Base-by-base conservation (phyloP, 1,140 invertebrate species). In the Cephus cinctus region DNA sequence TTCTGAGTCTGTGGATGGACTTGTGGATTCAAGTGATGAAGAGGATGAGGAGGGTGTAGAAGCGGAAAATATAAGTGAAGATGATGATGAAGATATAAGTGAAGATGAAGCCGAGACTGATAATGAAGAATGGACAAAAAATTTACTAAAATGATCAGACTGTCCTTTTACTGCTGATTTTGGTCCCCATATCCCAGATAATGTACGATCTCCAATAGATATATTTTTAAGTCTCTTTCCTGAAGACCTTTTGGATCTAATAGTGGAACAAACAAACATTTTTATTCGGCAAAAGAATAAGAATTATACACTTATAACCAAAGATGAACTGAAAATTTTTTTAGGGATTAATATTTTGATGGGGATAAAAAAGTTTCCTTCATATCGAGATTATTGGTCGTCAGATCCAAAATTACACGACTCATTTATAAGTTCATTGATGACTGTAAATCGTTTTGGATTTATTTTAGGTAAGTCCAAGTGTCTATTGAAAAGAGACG, bases 321-420 rank as follows among this genome's bases (percentile, higher is more conserved):
- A 19, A 47, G 18, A 25, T 11, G 46, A 58, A 43, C 50, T 51
- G 25, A 4, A 43, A 4, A 27, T 49, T 4, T 59, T 56, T 50
- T 46, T 59, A 14, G 50, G 45, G n/a, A 54, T 59, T 6, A 61
- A 57, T 32, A 43, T 57, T 16, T 20, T 59, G 39, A 62, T 57
- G 54, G 50, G 49, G 12, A 44, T 59, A 14, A 62, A 62, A 52
- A 50, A 39, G 41, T 41, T 42, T 9, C 57, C 54, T 12, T 38
- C 43, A 4, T 57, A 57, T 21, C 16, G 43, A 14, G 50, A 62
- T 48, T 59, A 56, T 45, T 59, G 52, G 52, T 55, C 52, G 3
- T 40, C 31, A 18, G 43, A 56, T 42, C 15, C 46, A n/a, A 27
- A 50, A 30, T 6, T 59, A 4, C 21, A 54, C 39, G 47, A 56